Conservation (phyloP, 2,888 invertebrate genomes). For the Dioctria rufipes region DNA sequence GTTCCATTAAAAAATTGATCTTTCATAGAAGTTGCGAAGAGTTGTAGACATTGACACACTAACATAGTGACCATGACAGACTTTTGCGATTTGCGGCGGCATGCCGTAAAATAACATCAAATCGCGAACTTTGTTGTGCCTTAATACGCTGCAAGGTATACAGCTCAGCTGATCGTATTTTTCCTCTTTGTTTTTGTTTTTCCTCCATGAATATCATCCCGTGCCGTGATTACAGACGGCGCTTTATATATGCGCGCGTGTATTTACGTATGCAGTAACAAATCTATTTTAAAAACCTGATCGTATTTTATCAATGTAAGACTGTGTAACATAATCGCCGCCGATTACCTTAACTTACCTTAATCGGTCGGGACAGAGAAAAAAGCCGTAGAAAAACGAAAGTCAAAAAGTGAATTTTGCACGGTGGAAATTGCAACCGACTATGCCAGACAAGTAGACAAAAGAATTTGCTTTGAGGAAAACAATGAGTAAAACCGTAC, state of each 20-base stretch:
- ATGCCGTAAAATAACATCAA: slow-evolving; percentile 27
- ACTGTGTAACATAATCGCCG: too few species aligned
- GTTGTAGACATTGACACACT: slow-evolving; percentile 61
- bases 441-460: too few species aligned
- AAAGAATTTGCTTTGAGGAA: too few species aligned
- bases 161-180: slow-evolving; percentile 2
- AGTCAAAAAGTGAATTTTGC: too few species aligned
- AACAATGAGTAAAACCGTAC: too few species aligned
- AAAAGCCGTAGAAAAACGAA: too few species aligned
- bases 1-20: slow-evolving; percentile 42
- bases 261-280: background rate
- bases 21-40: slow-evolving; percentile 30
- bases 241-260: too few species aligned
- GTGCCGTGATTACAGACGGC: background rate
- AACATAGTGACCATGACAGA: slow-evolving; percentile 61
- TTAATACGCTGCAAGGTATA: background rate
- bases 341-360: too few species aligned
- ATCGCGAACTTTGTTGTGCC: slow-evolving; percentile 24
- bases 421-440: too few species aligned
- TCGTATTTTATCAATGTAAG: background rate
- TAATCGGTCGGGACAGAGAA: too few species aligned
- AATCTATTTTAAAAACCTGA: slow-evolving; percentile 28
- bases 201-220: background rate
- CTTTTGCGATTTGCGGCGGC: slow-evolving; percentile 50
- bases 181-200: slow-evolving; percentile 15